Conservation (phyloP, 2,888 invertebrate species). For the Strigamia maritima region DNA sequence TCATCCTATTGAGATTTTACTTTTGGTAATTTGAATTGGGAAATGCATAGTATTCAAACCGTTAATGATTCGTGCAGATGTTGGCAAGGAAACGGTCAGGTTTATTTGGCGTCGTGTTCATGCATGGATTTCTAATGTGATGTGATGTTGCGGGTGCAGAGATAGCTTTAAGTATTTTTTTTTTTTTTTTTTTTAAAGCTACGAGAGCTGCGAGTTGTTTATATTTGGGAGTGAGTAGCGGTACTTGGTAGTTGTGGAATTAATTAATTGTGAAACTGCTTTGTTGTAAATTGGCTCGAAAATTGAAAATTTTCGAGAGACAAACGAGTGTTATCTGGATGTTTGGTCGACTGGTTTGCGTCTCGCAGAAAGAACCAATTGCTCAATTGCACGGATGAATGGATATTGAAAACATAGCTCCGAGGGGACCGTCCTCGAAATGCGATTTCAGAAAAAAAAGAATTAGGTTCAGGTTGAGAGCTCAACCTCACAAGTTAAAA, state of each 20-base stretch:
- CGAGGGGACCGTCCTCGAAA: slow-evolving; percentile 6
- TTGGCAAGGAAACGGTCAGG: slow-evolving; percentile 12
- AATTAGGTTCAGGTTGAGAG: not conserved
- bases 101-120: not conserved
- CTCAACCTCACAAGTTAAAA: not conserved
- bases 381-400: slow-evolving; percentile 34
- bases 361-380: slow-evolving; percentile 20
- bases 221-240: not conserved
- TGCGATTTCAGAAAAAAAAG: not conserved
- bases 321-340: slow-evolving; percentile 9
- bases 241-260: not conserved
- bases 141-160: too few relatives aligned
- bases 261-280: not conserved
- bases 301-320: slow-evolving; percentile 8
- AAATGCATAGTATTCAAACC: slow-evolving; percentile 3
- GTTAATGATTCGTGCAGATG: slow-evolving; percentile 16
- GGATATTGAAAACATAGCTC: slow-evolving; percentile 28
- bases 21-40: slow-evolving; percentile 26
- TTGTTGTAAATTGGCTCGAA: not conserved
- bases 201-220: not conserved
- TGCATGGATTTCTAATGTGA: not conserved
- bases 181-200: not conserved
- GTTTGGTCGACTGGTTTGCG: slow-evolving; percentile 26
- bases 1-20: slow-evolving; percentile 18
- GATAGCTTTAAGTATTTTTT: not conserved